A percentile compares a stretch with the other conserved stretches of the same genome.
These are phyloP conservation scores for Periplaneta americana DNA, from an alignment of 1,140 invertebrate species.

Conservation along the genomic window DNA sequence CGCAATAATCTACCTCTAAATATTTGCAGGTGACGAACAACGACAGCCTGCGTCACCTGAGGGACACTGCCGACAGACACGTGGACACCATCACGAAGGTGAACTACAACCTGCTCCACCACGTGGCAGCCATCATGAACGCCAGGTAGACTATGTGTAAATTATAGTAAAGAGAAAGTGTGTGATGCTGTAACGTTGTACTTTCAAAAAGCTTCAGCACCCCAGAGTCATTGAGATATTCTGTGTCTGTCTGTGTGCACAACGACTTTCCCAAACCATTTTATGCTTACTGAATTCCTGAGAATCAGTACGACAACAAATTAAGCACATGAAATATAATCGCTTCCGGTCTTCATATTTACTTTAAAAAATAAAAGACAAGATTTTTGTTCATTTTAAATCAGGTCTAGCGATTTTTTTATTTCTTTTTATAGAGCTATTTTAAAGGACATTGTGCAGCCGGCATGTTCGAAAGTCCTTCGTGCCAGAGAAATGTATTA, in stretches of 20 bases:
- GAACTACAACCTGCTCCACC: background rate
- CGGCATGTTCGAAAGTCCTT: no score
- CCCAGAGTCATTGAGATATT: background rate
- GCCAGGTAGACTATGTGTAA: background rate
- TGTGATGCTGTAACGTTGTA: background rate
- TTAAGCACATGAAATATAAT: no score
- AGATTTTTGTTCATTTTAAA: no score
- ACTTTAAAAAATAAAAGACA: no score
- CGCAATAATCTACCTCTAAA: background rate
- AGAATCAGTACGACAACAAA: no score
- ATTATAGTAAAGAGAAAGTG: background rate
- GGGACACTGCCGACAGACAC: background rate
- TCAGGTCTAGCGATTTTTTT: no score
- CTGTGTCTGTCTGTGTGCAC: background rate
- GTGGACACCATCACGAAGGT: conserved; percentile 3
- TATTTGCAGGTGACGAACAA: conserved; percentile 9
- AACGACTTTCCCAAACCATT: no score
- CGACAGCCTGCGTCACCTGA: background rate
- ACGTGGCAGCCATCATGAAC: background rate
- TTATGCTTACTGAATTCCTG: no score
- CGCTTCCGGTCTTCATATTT: no score
- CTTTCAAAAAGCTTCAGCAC: background rate
- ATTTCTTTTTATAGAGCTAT: no score
- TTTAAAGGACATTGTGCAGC: no score
- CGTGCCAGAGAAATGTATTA: no score